Conservation (phyloP, 2,797 vertebrate species). For the Atherinosoma microstoma region DNA sequence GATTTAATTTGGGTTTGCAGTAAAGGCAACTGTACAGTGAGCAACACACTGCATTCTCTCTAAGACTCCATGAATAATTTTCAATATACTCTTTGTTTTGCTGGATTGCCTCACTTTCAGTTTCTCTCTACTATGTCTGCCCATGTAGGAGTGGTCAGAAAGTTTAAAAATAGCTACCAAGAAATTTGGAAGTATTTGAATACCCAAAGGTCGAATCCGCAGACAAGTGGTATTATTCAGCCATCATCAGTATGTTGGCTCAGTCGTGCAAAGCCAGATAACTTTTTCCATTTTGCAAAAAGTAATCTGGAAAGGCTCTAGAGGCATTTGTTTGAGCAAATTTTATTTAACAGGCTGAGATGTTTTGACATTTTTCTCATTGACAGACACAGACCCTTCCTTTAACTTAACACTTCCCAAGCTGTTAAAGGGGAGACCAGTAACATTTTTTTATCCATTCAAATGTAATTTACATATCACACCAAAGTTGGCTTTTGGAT, state of each 20-base stretch:
- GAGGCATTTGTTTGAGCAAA: conserved; percentile 18
- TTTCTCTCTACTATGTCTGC: neutral
- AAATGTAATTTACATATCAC: neutral
- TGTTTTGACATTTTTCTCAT: conserved; percentile 3
- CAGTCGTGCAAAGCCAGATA: conserved; percentile 6
- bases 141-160: neutral
- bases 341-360: conserved; percentile 24
- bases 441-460: neutral
- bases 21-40: conserved; percentile 35
- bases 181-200: conserved; percentile 7
- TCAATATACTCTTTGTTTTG: neutral
- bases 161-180: neutral
- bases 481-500: neutral
- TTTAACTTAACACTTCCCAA: neutral
- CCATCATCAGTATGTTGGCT: conserved; percentile 29
- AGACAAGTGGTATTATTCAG: conserved; percentile 42
- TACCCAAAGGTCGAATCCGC: neutral
- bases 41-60: conserved; percentile 16
- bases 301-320: conserved; percentile 26
- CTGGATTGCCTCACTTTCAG: neutral
- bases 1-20: conserved; percentile 47
- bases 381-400: neutral
- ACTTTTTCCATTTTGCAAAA: conserved; percentile 24
- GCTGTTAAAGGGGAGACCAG: neutral
- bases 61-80: neutral